These are phyloP conservation scores for Papilio elwesi DNA, from an alignment of 2,888 invertebrate genomes.

Conservation along the genomic window DNA sequence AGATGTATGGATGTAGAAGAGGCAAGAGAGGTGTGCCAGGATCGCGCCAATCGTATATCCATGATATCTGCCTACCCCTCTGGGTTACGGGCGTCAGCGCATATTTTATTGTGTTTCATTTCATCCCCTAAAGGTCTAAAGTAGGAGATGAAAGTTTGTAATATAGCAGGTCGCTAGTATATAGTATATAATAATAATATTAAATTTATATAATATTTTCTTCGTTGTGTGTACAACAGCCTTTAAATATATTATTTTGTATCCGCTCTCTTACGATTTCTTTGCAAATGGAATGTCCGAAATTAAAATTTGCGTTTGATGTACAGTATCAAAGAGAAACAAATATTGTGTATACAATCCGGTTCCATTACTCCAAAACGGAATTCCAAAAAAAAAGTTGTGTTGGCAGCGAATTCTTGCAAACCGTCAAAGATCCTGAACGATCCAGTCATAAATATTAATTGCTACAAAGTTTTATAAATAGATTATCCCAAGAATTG, in stretches of 20 bases:
- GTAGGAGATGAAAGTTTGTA: no score
- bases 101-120: background rate
- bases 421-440: conserved; percentile 8
- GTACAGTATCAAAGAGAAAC: conserved; percentile 44
- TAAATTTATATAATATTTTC: background rate
- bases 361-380: conserved; percentile 12
- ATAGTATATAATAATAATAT: no score
- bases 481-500: background rate
- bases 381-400: background rate
- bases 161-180: no score
- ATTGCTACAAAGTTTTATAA: background rate
- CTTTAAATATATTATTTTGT: conserved; percentile 39
- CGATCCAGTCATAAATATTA: conserved; percentile 12
- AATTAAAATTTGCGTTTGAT: conserved; percentile 48
- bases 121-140: no score
- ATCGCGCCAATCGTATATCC: no score
- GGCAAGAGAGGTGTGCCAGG: no score
- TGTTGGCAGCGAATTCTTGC: background rate
- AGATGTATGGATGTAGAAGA: no score
- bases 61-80: no score
- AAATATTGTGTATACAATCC: conserved; percentile 44
- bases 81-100: no score
- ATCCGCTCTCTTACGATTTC: conserved; percentile 33
- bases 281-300: conserved; percentile 48
- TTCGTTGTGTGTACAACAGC: background rate